Evolutionary conservation across 2,888 invertebrate genomes (phyloP).

Genomic region (Leucophenga maculata): DNA sequence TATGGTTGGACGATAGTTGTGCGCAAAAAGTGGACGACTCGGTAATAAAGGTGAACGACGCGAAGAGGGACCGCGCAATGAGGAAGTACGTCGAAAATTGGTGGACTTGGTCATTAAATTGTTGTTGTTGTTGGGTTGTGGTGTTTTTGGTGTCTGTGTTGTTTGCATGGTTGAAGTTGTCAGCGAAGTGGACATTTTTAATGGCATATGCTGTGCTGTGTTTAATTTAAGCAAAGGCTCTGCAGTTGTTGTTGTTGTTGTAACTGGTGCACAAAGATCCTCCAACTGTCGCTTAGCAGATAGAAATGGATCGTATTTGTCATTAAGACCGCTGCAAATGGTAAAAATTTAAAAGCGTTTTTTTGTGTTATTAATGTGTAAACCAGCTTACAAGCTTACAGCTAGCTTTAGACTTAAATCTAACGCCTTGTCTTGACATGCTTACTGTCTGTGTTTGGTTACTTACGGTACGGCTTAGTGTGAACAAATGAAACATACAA

Average conservation of each 20-base stretch:
- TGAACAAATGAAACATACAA: neutral
- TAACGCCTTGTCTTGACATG: neutral
- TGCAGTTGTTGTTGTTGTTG: constrained; percentile 49
- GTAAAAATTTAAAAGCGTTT: constrained; percentile 12
- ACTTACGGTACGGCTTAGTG: no score
- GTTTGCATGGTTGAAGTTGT: constrained; percentile 54
- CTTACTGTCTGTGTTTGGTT: neutral
- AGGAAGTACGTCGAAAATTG: constrained; percentile 70
- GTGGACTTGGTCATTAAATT: constrained; percentile 48
- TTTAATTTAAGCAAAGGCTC: constrained; percentile 36
- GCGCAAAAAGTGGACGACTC: constrained; percentile 66
- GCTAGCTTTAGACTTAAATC: no score
- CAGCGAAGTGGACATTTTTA: constrained; percentile 60
- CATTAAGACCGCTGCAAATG: constrained; percentile 47
- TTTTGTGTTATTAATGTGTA: neutral
- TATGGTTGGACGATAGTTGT: constrained; percentile 69
- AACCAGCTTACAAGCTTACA: no score
- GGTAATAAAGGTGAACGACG: constrained; percentile 66
- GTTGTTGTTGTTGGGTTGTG: constrained; percentile 22
- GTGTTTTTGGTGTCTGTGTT: constrained; percentile 2
- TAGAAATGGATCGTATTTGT: constrained; percentile 82
- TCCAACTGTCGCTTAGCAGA: constrained; percentile 87
- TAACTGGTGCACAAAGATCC: constrained; percentile 82
- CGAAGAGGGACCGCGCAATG: constrained; percentile 62
- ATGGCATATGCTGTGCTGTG: constrained; percentile 46